These are phyloP conservation scores for Rostratula benghalensis DNA, from an alignment of 2,113 vertebrate genomes.

Conservation along the genomic window DNA sequence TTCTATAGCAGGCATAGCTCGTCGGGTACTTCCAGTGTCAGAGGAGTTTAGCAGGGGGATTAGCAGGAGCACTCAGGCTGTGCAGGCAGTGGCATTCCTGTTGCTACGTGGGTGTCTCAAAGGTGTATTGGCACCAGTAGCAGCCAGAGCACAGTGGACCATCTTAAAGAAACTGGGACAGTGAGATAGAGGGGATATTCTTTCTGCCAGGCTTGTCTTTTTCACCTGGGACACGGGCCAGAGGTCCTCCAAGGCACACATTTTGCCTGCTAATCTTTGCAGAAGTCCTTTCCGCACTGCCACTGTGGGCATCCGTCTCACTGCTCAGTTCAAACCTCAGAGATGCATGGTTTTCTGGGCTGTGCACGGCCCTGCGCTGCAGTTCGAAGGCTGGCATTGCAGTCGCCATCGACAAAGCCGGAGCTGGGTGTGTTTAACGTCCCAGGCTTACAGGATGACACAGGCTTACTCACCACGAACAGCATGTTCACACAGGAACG, in stretches of 20 bases:
- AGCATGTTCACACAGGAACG: not conserved
- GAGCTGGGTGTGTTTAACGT: not conserved
- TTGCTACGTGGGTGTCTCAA: not conserved
- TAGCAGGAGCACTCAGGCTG: not conserved
- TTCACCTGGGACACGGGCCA: not conserved
- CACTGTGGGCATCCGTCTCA: fast-evolving
- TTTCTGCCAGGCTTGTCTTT: not conserved
- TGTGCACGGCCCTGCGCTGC: not conserved
- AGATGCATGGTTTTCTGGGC: not conserved
- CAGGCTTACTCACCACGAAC: not conserved
- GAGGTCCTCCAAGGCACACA: not conserved
- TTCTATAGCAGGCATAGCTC: not conserved
- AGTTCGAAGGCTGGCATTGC: not conserved
- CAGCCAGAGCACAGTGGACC: not conserved
- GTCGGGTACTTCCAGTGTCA: not conserved
- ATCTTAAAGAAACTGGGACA: not conserved
- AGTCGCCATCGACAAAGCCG: not conserved
- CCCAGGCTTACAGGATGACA: not conserved
- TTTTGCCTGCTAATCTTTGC: not conserved
- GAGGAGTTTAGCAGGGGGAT: not conserved
- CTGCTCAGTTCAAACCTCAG: not conserved
- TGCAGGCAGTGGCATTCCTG: not conserved
- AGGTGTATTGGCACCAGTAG: not conserved
- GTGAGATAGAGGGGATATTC: not conserved
- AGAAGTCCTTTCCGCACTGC: not conserved